Evolutionary conservation across 2,797 vertebrate genomes (phyloP), one percentile per base, ranked within the genome.

Genomic region (Tadarida brasiliensis): DNA sequence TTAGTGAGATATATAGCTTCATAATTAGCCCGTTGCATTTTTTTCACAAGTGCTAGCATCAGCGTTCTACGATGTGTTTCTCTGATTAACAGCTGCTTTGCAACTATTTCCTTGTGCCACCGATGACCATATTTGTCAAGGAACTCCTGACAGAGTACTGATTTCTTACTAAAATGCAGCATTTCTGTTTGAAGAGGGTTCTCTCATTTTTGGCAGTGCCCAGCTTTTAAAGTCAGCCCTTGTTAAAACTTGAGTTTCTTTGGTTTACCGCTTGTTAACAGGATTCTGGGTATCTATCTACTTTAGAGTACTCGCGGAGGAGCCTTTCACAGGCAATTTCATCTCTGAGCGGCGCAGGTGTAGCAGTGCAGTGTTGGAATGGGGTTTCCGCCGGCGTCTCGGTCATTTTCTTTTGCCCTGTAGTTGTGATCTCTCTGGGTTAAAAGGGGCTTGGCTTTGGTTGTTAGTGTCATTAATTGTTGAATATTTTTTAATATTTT

Each of bases 1-100:
- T 99, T 98, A 98, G 97, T 86, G 97, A 99, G 99, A 99, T 99
- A 98, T 99, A 99, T 98, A 88, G 98, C 98, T 98, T 98, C 98
- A 97, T 99, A 99, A 99, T 99, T 99, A 99, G 99, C 98, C 98
- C 97, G 95, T 97, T 99, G 98, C 98, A 98, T 98, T 99, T 98
- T 98, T 98, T 98, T 92, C 98, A 84, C n/a, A 97, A 98, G 98
- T 99, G 99, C 99, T 99, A 91, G 98, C 98, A 99, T 99, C 99
- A 99, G 99, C 99, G 98, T 98, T 98, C 98, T 98, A 30, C 96
- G 98, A 98, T 98, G 98, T 98, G 98, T 98, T 98, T 98, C 97
- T 96, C 98, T 99, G 99, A 99, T 99, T 98, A 99, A 99, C 98
- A 98, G 99, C 98, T 98, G 98, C 98, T 98, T 98, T 98, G 99